A percentile compares a stretch with the other conserved stretches of the same genome.
These are phyloP conservation scores for Nycteola revayana DNA, from an alignment of 2,888 invertebrate genomes.

Conservation along the genomic window DNA sequence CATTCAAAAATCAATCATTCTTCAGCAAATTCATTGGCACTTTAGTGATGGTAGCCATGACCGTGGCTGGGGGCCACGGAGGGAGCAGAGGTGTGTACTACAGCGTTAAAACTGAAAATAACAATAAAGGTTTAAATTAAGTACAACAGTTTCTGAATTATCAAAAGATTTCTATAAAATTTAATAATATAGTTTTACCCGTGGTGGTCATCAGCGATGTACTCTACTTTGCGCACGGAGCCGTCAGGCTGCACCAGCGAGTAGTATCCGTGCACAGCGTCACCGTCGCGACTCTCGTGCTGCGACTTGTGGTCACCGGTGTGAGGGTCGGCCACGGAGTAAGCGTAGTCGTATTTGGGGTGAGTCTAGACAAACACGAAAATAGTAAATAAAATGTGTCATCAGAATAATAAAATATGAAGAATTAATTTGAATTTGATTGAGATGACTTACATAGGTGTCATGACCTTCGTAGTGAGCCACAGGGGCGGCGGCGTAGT, in stretches of 20 bases:
- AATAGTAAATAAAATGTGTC: neutral
- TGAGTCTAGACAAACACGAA: conserved; percentile 44
- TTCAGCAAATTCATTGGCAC: neutral
- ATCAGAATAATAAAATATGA: no score
- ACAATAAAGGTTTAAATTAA: no score
- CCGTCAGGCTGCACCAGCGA: conserved; percentile 77
- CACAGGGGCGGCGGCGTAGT: conserved; percentile 26
- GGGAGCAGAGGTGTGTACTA: conserved; percentile 38
- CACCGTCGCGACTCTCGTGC: conserved; percentile 68
- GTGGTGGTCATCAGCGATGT: conserved; percentile 39
- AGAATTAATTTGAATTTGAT: no score
- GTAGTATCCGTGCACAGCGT: conserved; percentile 81
- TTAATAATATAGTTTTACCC: no score
- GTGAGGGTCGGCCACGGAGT: conserved; percentile 77
- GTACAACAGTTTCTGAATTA: no score
- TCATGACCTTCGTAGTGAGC: conserved; percentile 28
- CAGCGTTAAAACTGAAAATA: conserved; percentile 37
- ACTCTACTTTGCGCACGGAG: conserved; percentile 76
- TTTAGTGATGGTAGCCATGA: conserved; percentile 3
- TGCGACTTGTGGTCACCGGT: conserved; percentile 79
- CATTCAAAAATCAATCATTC: conserved; percentile 1
- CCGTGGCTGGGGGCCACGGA: conserved; percentile 17
- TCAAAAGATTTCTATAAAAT: no score
- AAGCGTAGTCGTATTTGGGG: conserved; percentile 66
- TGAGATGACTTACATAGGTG: conserved; percentile 19